Percentiles rank a stretch among this genome's conserved stretches.
Evolutionary conservation across 1,140 invertebrate species (phyloP).

Genomic region (Aphelenchoides fujianensis): DNA sequence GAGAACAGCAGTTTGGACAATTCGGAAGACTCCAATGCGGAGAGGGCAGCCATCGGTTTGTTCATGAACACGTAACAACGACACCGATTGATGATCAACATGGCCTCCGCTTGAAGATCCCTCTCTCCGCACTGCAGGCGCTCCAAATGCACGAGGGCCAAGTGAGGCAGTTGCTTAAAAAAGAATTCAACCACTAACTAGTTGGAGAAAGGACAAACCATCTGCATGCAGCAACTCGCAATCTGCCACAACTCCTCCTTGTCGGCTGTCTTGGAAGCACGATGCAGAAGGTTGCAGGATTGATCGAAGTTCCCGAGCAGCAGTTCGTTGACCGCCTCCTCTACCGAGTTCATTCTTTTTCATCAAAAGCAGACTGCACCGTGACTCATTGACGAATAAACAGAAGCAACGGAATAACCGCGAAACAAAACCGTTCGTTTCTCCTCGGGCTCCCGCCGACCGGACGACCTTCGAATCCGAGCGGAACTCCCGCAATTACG

Average conservation of each 20-base stretch:
- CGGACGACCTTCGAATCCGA: neutral
- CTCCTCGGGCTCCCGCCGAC: too few species aligned
- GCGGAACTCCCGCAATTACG: neutral
- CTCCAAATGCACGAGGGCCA: neutral
- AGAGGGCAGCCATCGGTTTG: neutral
- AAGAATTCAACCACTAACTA: neutral
- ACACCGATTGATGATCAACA: neutral
- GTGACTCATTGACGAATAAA: too few species aligned
- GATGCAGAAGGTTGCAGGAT: neutral
- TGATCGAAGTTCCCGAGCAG: neutral
- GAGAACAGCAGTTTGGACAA: neutral
- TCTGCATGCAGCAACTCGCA: neutral
- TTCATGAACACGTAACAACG: slow-evolving; percentile 17
- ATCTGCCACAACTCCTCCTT: neutral
- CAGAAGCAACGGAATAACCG: too few species aligned
- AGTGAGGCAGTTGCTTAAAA: slow-evolving; percentile 16
- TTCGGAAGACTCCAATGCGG: neutral
- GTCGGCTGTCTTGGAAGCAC: neutral
- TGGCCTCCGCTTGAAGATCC: slow-evolving; percentile 8
- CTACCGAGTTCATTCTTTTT: neutral
- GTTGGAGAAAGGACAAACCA: neutral
- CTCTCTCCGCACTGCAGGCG: neutral
- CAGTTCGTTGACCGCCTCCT: too few species aligned
- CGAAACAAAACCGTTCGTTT: too few species aligned
- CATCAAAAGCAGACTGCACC: too few species aligned